Percentiles rank a stretch among this genome's conserved stretches.
Conservation (phyloP, 2,113 vertebrate species). For the Aspiorhynchus laticeps region DNA sequence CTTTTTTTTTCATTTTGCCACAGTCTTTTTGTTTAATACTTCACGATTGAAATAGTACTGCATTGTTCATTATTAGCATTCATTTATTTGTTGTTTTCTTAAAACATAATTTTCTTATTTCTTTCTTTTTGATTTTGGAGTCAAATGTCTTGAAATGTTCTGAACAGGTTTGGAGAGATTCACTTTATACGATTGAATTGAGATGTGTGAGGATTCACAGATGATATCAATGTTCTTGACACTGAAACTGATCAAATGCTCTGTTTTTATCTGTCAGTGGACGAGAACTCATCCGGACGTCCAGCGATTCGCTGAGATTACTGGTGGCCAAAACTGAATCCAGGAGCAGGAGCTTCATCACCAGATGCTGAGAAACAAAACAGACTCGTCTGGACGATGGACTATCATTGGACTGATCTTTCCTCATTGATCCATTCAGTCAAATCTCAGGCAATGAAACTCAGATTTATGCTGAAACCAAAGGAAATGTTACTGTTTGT, state of each 20-base stretch:
- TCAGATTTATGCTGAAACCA: background rate
- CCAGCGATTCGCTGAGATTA: constrained; percentile 70
- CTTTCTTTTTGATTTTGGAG: background rate
- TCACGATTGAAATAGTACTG: background rate
- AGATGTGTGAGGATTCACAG: background rate
- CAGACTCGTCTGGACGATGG: background rate
- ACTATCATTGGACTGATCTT: constrained; percentile 42
- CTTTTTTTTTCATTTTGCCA: background rate
- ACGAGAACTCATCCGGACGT: constrained; percentile 73
- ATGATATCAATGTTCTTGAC: background rate
- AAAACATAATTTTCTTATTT: background rate
- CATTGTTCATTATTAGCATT: background rate
- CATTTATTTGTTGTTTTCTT: background rate
- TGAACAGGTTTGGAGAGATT: background rate
- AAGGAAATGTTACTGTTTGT: background rate
- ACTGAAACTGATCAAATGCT: background rate
- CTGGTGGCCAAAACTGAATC: constrained; percentile 74
- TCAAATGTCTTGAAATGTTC: background rate
- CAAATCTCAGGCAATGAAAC: background rate
- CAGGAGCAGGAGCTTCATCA: constrained; percentile 37
- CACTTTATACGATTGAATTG: background rate
- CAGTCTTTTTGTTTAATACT: background rate
- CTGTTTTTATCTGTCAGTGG: constrained; percentile 63
- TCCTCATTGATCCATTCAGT: background rate
- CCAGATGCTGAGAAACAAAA: constrained; percentile 61